Percentiles rank a stretch among this genome's conserved stretches.
phyloP scores from a whole-genome alignment of 2,797 vertebrate genomes.

The Diglossa cyanea region DNA sequence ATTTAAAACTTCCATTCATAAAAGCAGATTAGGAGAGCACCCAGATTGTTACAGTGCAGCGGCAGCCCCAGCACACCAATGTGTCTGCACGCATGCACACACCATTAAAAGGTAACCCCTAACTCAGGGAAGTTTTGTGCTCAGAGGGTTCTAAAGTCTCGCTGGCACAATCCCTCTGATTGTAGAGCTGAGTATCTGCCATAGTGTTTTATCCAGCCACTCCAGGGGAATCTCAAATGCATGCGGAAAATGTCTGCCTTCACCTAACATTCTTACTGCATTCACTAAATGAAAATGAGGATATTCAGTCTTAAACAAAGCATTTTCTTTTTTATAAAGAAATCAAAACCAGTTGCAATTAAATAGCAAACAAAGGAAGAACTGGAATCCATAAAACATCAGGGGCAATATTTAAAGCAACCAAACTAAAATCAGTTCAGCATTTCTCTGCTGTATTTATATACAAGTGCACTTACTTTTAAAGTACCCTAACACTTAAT shows the following conservation, averaged over 20 bases:
- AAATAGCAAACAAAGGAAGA: conserved; percentile 63
- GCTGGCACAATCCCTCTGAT: neutral
- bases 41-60: neutral
- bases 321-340: conserved; percentile 28
- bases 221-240: conserved; percentile 30
- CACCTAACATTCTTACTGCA: neutral
- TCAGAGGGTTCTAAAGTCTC: neutral
- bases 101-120: neutral
- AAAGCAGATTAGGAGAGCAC: neutral
- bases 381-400: conserved; percentile 65
- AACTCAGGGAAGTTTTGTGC: neutral
- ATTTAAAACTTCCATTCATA: conserved; percentile 58
- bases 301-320: conserved; percentile 27
- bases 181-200: conserved; percentile 3
- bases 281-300: conserved; percentile 28
- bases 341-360: conserved; percentile 62
- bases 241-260: conserved; percentile 18
- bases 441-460: conserved; percentile 67
- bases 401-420: conserved; percentile 54
- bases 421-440: conserved; percentile 43
- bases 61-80: neutral
- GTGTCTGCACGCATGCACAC: accelerated
- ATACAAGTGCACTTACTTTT: conserved; percentile 34
- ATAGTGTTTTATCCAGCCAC: conserved; percentile 17
- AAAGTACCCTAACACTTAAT: conserved; percentile 59